phyloP scores from a whole-genome alignment of 2,888 invertebrate genomes.

The Psylliodes chrysocephalus region DNA sequence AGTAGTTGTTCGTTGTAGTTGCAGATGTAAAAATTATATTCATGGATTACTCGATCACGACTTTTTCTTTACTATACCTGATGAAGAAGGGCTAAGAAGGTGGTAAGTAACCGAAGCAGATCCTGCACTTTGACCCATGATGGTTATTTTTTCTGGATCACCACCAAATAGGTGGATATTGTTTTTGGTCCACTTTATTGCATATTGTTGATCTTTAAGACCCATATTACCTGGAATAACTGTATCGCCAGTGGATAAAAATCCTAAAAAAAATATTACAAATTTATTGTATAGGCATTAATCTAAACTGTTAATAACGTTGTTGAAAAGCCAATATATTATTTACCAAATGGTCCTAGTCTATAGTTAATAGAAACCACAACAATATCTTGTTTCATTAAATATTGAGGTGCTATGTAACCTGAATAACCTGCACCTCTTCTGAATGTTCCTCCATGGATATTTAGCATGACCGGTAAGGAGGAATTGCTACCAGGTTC shows the following conservation, averaged over 20 bases:
- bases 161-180: constrained; percentile 53
- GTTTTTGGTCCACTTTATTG: constrained; percentile 48
- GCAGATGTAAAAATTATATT: no score
- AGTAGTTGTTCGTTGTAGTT: no score
- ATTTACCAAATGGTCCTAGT: constrained; percentile 48
- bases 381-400: constrained; percentile 35
- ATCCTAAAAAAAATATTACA: constrained; percentile 49
- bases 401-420: constrained; percentile 12
- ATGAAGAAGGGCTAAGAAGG: constrained; percentile 32
- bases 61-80: no score
- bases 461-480: constrained; percentile 50
- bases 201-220: constrained; percentile 53
- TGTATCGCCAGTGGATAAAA: constrained; percentile 51
- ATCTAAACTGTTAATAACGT: no score
- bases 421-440: constrained; percentile 21
- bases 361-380: constrained; percentile 50
- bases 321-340: no score
- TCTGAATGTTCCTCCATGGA: constrained; percentile 48
- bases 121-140: constrained; percentile 55
- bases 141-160: constrained; percentile 48
- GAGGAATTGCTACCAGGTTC: constrained; percentile 33
- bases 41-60: no score
- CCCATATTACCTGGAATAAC: constrained; percentile 54
- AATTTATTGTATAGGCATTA: no score
- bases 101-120: constrained; percentile 53